These are phyloP conservation scores for Leptodactylus fuscus DNA, from an alignment of 2,113 vertebrate genomes.

Conservation along the genomic window DNA sequence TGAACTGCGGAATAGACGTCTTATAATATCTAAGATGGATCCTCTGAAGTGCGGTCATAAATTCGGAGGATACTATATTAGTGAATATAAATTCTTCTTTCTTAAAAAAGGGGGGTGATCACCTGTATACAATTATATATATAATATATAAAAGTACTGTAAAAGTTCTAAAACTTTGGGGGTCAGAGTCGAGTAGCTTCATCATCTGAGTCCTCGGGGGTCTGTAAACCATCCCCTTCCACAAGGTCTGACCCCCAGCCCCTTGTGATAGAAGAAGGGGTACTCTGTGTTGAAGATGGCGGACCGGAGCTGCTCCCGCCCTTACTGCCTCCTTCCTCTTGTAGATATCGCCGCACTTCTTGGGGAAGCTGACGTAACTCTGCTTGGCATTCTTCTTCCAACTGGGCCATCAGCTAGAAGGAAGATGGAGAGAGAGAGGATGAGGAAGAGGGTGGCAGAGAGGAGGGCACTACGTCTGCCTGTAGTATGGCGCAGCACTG, in stretches of 20 bases:
- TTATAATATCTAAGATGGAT: neutral
- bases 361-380: slow-evolving; percentile 73
- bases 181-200: slow-evolving; percentile 68
- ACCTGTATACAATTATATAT: slow-evolving; percentile 60
- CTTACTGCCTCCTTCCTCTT: slow-evolving; percentile 70
- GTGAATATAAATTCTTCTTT: neutral
- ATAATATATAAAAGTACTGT: slow-evolving; percentile 16
- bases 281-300: slow-evolving; percentile 69
- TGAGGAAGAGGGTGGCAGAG: neutral
- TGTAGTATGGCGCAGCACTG: slow-evolving; percentile 53
- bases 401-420: slow-evolving; percentile 71
- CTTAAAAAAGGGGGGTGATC: slow-evolving; percentile 43
- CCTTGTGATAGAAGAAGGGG: slow-evolving; percentile 52
- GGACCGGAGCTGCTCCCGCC: slow-evolving; percentile 65
- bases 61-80: slow-evolving; percentile 10
- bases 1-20: neutral
- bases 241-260: slow-evolving; percentile 63
- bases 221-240: slow-evolving; percentile 68
- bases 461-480: no score
- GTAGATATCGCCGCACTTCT: slow-evolving; percentile 79
- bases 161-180: slow-evolving; percentile 36
- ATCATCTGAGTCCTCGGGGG: slow-evolving; percentile 49
- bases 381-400: slow-evolving; percentile 73
- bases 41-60: neutral
- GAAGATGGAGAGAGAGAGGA: neutral